Base-by-base conservation (phyloP, 37 sponge, comb jelly and placozoan species). In the Cladorhizidae sp. region DNA sequence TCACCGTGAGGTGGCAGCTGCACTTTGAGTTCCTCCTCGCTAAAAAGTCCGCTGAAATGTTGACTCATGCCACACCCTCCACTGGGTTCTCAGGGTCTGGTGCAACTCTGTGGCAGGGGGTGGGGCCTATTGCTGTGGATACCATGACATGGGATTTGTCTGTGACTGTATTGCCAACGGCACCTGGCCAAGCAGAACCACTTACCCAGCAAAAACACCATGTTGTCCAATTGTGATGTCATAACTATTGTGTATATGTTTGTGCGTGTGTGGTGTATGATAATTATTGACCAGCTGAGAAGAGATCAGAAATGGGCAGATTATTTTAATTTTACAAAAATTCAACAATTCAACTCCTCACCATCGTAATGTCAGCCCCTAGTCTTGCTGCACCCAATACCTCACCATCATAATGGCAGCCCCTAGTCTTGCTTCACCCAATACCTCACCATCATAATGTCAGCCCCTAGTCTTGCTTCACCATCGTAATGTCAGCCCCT, bases 21-120 rank as follows among this genome's bases (percentile, higher is more conserved):
- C 87, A 86, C 43, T 93, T 89, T 63, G 87, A 93, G 65, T 89
- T 93, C 73, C 40, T 93, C 28, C 72, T 85, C n/a, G 77, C 70
- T 14, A 40, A 52, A 35, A 69, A 50, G 9, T 57, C 67, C 7
- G 39, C 54, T 7, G 67, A 78, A 12, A 31, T 32, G 35, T 45
- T 77, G 15, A 35, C 52, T 18, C 3, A 39, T 23, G 63, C 83
- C 21, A 23, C 78, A 22, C 70, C 64, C 25, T 43, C 59, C 3
- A 31, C 72, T 9, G 37, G 63, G 26, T 39, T 69, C 28, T 67
- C 80, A 23, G 80, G 90, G 23, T 50, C 42, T 56, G 29, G 37
- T 58, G 83, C 65, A 45, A 79, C 75, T 1, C 20, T 69, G 7
- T 80, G 76, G 88, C 57, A 73, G 51, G 62, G 71, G 49, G 39